Percentiles rank a stretch among this genome's conserved stretches.
phyloP scores from a whole-genome alignment of 2,113 vertebrate genomes.

The Natator depressus region DNA sequence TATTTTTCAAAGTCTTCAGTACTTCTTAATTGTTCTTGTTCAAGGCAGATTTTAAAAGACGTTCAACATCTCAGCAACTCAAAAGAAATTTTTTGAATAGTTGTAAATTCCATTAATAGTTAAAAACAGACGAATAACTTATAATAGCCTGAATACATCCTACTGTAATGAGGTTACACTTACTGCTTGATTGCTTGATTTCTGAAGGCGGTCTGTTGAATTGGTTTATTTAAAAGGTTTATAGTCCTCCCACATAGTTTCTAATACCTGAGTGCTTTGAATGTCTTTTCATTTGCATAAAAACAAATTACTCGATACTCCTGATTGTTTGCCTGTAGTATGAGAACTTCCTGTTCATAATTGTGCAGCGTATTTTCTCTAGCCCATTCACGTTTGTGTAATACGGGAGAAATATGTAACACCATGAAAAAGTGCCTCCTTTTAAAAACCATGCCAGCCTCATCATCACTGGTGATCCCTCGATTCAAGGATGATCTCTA shows the following conservation, averaged over 20 bases:
- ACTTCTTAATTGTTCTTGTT: neutral
- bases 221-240: neutral
- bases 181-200: neutral
- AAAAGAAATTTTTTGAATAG: neutral
- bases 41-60: neutral
- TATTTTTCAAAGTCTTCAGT: neutral
- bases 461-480: too few relatives aligned
- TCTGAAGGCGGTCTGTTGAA: neutral
- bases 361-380: rapidly evolving
- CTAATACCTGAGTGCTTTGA: neutral
- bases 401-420: neutral
- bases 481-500: too few relatives aligned
- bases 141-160: neutral
- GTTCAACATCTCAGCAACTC: neutral
- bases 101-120: neutral
- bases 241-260: neutral
- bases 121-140: neutral
- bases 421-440: neutral
- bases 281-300: neutral
- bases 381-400: neutral
- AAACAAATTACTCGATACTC: neutral
- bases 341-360: neutral
- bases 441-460: neutral
- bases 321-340: neutral
- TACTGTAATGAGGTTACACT: neutral